phyloP scores from a whole-genome alignment of 1,140 invertebrate genomes.

The Delia radicum region DNA sequence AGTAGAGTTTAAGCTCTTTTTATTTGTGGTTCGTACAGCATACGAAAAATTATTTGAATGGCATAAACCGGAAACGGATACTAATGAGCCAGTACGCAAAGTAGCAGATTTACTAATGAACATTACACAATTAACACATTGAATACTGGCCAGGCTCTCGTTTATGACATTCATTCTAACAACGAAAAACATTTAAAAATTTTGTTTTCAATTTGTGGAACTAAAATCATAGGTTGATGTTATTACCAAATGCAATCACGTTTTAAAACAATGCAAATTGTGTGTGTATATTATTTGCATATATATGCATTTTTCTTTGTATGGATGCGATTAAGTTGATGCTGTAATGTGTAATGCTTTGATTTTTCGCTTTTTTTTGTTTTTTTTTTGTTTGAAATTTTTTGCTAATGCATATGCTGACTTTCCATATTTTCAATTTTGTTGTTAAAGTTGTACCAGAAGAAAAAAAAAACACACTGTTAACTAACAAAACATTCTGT shows the following conservation, averaged over 20 bases:
- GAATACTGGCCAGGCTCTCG: too few species aligned
- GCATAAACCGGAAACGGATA: not conserved
- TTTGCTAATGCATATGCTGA: not conserved
- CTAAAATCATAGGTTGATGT: too few species aligned
- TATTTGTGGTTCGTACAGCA: too few species aligned
- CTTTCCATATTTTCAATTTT: slow-evolving; percentile 5
- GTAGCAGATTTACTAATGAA: slow-evolving; percentile 10
- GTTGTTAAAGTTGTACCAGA: not conserved
- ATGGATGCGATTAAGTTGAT: not conserved
- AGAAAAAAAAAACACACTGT: not conserved
- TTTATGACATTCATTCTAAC: too few species aligned
- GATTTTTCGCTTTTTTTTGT: not conserved
- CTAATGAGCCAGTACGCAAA: not conserved
- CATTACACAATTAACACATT: not conserved
- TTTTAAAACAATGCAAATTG: slow-evolving; percentile 9
- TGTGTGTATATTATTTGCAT: not conserved
- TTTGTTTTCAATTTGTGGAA: too few species aligned
- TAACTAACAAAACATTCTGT: not conserved
- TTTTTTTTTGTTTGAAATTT: not conserved
- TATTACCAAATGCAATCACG: slow-evolving; percentile 16
- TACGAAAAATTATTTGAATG: too few species aligned
- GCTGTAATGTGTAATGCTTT: too few species aligned
- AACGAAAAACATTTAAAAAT: too few species aligned
- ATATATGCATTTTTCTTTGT: not conserved
- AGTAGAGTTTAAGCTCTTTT: too few species aligned